phyloP scores from a whole-genome alignment of 2,797 vertebrate genomes.

The Lepilemur septentrionalis region DNA sequence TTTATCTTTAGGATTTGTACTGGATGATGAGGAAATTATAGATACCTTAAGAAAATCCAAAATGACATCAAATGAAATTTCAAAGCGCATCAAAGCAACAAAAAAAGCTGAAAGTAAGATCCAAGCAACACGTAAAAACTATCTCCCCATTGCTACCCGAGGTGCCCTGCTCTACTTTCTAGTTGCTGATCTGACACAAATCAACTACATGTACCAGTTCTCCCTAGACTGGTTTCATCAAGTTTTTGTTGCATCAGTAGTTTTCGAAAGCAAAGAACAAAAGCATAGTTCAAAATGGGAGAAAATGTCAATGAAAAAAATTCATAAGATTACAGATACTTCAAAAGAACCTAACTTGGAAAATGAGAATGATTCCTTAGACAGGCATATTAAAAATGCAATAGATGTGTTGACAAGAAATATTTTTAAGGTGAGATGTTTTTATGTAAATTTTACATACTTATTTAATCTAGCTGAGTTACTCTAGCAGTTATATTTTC shows the following conservation, averaged over 20 bases:
- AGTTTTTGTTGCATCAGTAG: slow-evolving; percentile 72
- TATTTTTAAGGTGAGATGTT: slow-evolving; percentile 78
- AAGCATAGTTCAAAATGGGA: background rate
- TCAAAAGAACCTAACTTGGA: background rate
- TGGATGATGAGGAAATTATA: slow-evolving; percentile 82
- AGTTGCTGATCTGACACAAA: slow-evolving; percentile 68
- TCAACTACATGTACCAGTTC: slow-evolving; percentile 83
- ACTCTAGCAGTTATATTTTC: background rate
- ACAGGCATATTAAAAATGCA: slow-evolving; percentile 51
- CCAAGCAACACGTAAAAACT: slow-evolving; percentile 64
- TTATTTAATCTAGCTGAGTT: background rate
- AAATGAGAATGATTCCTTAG: background rate
- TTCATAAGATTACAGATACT: background rate
- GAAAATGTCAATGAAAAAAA: background rate
- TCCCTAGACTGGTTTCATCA: slow-evolving; percentile 83
- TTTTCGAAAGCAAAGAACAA: background rate
- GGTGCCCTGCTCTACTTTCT: slow-evolving; percentile 82
- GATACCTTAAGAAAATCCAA: slow-evolving; percentile 81
- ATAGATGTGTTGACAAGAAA: slow-evolving; percentile 75
- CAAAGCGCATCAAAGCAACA: slow-evolving; percentile 70
- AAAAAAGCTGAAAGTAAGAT: slow-evolving; percentile 75
- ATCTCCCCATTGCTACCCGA: slow-evolving; percentile 78
- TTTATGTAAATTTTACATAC: background rate
- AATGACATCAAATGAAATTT: slow-evolving; percentile 76
- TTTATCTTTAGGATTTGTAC: slow-evolving; percentile 73